Base-by-base conservation (phyloP, 2,113 vertebrate species). In the Phocoena phocoena region DNA sequence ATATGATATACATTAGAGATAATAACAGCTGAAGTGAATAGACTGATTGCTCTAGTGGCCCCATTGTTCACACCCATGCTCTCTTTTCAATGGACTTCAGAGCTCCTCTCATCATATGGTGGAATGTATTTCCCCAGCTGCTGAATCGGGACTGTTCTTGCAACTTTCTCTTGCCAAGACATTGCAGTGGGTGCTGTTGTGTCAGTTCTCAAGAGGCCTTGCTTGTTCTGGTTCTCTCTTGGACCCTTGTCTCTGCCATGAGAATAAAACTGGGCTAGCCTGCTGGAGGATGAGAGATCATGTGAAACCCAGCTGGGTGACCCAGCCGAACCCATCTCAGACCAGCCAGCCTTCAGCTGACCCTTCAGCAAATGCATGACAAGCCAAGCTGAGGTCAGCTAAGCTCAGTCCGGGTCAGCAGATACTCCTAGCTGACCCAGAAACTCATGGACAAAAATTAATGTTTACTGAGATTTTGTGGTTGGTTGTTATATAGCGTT, bases 31-130 rank as follows among this genome's bases (percentile, higher is more conserved):
- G 12, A 60, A 38, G 13, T 38, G 38, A 20, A 15, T 18, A 38
- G 38, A 12, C 0, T 44, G 28, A 68, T 31, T 7, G 44, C 10
- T 12, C 25, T 47, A 2, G 28, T 5, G 71, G 14, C 23, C 86
- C 11, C 0, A 0, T 1, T 1, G 5, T 67, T 73, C 25, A 76
- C 18, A 50, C 15, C 12, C 15, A 1, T 13, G 76, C 11, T 62
- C 58, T 95, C 58, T 95, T 81, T 62, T 70, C 55, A n/a, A 55
- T 15, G 47, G n/a, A 44, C 44, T 53, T 67, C 2, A 15, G 3
- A 79, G 20, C 33, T 88, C 62, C 36, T 87, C 14, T 70, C 21
- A 41, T 67, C 41, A 33, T 60, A 33, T 13, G 3, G 25, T 55
- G 70, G 11, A 41, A 36, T 28, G 15, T 2, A 4, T 9, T 85